Conservation (phyloP, 2,888 invertebrate species). For the Drosophila percnosoma region DNA sequence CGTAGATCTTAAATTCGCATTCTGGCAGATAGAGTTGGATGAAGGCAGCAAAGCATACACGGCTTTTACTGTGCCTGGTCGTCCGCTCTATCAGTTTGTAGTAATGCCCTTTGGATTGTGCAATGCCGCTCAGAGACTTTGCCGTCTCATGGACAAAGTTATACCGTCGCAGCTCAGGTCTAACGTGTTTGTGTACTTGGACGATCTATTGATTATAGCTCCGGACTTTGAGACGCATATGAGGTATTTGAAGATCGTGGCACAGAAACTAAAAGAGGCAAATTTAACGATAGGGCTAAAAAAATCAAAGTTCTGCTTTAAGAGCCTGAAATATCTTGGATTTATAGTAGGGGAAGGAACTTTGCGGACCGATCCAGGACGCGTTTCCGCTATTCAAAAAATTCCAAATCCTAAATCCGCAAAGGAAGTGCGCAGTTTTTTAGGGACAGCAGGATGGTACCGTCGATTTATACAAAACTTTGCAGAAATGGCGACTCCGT, state of each 20-base stretch:
- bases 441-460: too few relatives aligned
- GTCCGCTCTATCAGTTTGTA: background rate
- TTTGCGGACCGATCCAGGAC: background rate
- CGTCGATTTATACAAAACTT: background rate
- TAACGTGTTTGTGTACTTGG: conserved; percentile 6
- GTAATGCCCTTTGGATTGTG: conserved; percentile 7
- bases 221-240: background rate
- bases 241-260: background rate
- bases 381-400: background rate
- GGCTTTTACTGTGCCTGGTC: conserved; percentile 11
- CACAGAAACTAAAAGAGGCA: background rate
- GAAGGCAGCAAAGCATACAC: conserved; percentile 6
- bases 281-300: too few relatives aligned
- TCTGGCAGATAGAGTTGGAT: conserved; percentile 13
- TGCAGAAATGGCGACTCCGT: background rate
- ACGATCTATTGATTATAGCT: background rate
- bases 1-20: background rate
- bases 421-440: too few relatives aligned
- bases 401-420: background rate
- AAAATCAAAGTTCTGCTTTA: too few relatives aligned
- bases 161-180: conserved; percentile 13
- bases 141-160: conserved; percentile 4
- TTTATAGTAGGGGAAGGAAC: too few relatives aligned
- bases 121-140: conserved; percentile 10
- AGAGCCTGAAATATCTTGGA: too few relatives aligned